Evolutionary conservation across 2,113 vertebrate species (phyloP).

Genomic region (Myotis lucifugus): DNA sequence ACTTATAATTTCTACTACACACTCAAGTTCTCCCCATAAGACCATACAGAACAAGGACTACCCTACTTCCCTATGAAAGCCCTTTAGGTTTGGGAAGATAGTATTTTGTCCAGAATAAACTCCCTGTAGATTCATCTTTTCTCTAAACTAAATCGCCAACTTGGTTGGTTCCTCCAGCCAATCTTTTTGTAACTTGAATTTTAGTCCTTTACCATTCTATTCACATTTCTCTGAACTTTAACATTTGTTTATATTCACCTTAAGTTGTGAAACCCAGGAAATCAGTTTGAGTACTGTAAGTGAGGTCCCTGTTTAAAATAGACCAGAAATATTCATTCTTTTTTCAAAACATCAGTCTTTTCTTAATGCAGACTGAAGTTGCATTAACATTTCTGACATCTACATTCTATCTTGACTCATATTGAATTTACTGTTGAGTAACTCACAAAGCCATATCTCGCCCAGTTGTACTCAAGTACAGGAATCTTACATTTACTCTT

Average conservation of each 20-base stretch:
- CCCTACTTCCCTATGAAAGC: background rate
- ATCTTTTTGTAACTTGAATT: background rate
- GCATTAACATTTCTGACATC: conserved; percentile 8
- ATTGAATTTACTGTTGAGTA: conserved; percentile 11
- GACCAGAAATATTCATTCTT: background rate
- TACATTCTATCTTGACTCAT: conserved; percentile 9
- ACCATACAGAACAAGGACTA: background rate
- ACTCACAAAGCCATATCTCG: conserved; percentile 22
- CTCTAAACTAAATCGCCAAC: background rate
- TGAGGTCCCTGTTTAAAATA: background rate
- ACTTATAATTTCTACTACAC: background rate
- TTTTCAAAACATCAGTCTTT: background rate
- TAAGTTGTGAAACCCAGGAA: background rate
- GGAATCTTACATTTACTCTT: conserved; percentile 45
- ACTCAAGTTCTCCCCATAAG: background rate
- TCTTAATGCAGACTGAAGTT: conserved; percentile 7
- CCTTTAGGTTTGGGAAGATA: background rate
- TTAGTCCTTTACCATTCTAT: background rate
- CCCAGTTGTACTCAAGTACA: background rate
- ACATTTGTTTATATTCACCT: conserved; percentile 3
- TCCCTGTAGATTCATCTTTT: background rate
- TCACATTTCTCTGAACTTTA: conserved; percentile 9
- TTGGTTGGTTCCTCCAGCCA: background rate
- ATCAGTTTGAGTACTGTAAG: background rate
- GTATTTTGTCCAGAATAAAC: background rate